These are phyloP conservation scores for Rhamnusium bicolor DNA, from an alignment of 2,888 invertebrate genomes.

Conservation along the genomic window DNA sequence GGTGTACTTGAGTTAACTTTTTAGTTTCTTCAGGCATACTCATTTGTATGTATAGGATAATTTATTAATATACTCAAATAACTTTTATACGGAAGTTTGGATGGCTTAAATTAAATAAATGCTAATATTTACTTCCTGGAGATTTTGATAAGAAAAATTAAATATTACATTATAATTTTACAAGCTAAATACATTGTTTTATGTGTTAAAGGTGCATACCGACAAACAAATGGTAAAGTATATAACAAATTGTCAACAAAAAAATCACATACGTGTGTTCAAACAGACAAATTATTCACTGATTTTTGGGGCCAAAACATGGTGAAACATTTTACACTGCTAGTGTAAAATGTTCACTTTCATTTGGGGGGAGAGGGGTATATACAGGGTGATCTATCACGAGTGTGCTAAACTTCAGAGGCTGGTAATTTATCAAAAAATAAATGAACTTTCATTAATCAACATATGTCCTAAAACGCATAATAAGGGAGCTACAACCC, in stretches of 20 bases:
- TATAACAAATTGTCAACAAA: background rate
- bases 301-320: too few relatives aligned
- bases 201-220: background rate
- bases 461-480: too few relatives aligned
- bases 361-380: too few relatives aligned
- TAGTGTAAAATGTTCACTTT: too few relatives aligned
- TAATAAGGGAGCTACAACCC: too few relatives aligned
- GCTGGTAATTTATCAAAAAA: too few relatives aligned
- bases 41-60: background rate
- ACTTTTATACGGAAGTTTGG: background rate
- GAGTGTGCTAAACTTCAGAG: too few relatives aligned
- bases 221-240: background rate
- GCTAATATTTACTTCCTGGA: slow-evolving; percentile 20
- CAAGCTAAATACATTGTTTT: background rate
- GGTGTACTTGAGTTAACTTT: background rate
- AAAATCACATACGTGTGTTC: background rate
- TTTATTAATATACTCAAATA: background rate
- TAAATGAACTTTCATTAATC: too few relatives aligned
- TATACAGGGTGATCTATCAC: too few relatives aligned
- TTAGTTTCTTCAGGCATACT: background rate
- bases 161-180: background rate
- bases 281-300: background rate
- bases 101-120: slow-evolving; percentile 1
- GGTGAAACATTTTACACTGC: too few relatives aligned
- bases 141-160: background rate